Evolutionary conservation across 1,140 invertebrate species (phyloP).

Genomic region (Drosophila asahinai): DNA sequence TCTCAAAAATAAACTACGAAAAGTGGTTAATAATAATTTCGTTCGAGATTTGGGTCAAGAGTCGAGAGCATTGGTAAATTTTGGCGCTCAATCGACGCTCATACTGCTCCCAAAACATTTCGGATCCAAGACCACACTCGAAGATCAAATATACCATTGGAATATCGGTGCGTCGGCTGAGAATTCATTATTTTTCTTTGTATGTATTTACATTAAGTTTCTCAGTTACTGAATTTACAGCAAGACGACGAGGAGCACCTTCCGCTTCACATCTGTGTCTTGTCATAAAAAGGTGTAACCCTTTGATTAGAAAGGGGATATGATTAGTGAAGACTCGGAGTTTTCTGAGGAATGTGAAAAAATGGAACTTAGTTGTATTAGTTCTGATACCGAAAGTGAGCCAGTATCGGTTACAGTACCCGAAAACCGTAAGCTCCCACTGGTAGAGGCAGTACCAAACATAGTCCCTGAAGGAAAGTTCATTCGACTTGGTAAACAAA

Average conservation of each 20-base stretch:
- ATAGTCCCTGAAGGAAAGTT: background rate
- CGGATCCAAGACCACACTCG: constrained; percentile 3
- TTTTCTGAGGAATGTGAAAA: background rate
- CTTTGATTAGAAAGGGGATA: background rate
- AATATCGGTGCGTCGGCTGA: constrained; percentile 24
- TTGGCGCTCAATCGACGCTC: no score
- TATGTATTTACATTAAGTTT: background rate
- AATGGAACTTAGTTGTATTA: background rate
- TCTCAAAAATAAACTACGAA: no score
- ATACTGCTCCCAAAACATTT: no score
- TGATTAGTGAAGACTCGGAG: background rate
- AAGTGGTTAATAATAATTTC: no score
- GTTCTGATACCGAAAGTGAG: background rate
- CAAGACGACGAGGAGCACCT: constrained; percentile 25
- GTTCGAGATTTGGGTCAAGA: no score
- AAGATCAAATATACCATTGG: constrained; percentile 40
- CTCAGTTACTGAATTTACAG: constrained; percentile 27
- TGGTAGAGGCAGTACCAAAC: background rate
- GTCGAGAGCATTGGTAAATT: no score
- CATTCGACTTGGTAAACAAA: background rate
- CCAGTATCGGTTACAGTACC: background rate
- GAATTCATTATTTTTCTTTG: background rate
- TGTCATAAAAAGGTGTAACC: constrained; percentile 40
- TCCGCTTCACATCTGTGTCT: constrained; percentile 50
- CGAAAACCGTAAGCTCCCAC: background rate